These are phyloP conservation scores for Caloenas nicobarica DNA, from an alignment of 2,113 vertebrate species.

Conservation along the genomic window DNA sequence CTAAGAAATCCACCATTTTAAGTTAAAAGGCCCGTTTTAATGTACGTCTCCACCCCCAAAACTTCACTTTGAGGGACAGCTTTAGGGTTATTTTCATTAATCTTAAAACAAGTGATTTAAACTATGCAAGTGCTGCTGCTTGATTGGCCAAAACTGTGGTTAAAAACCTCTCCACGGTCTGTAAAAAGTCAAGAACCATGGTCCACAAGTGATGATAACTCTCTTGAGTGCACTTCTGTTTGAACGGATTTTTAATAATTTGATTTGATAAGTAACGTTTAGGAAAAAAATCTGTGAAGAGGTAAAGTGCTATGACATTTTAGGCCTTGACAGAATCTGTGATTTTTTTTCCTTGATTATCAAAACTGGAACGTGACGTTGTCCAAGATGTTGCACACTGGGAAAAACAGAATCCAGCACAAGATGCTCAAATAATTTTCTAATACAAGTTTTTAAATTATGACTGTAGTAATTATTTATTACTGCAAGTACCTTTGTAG, in stretches of 20 bases:
- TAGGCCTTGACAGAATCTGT: background rate
- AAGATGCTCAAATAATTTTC: background rate
- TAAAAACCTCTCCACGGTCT: background rate
- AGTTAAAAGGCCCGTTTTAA: background rate
- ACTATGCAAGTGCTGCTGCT: background rate
- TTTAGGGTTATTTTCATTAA: background rate
- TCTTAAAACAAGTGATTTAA: background rate
- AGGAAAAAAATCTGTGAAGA: background rate
- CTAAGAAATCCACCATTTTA: background rate
- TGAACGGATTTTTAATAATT: background rate
- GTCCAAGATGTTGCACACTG: background rate
- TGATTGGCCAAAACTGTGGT: accelerated
- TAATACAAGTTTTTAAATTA: background rate
- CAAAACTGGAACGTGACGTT: background rate
- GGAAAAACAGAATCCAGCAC: background rate
- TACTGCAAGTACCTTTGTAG: background rate
- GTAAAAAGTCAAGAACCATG: background rate
- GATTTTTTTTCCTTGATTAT: background rate
- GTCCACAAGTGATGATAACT: background rate
- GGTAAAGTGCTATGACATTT: background rate
- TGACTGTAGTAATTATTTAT: background rate
- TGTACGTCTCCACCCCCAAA: accelerated
- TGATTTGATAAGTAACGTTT: background rate
- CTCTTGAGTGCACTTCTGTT: background rate
- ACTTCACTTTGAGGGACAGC: background rate